These are phyloP conservation scores for Parotia lawesii DNA, from an alignment of 2,113 vertebrate genomes.

Conservation along the genomic window DNA sequence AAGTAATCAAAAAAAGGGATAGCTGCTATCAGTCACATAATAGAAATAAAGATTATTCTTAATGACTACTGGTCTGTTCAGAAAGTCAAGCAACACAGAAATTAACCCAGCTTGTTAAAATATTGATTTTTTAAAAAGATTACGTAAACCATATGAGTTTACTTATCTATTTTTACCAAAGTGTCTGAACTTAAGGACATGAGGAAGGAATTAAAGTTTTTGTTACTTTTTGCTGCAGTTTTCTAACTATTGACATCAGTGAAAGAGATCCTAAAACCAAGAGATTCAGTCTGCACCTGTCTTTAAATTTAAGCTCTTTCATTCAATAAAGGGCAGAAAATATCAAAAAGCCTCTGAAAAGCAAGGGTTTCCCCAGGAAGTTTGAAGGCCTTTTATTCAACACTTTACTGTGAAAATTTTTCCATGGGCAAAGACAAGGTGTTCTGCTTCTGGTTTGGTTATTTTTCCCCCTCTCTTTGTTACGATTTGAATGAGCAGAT, in stretches of 20 bases:
- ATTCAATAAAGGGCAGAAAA: not conserved
- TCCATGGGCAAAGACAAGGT: not conserved
- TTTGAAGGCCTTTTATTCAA: not conserved
- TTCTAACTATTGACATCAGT: not conserved
- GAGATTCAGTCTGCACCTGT: not conserved
- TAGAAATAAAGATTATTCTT: not conserved
- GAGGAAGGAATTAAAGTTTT: not conserved
- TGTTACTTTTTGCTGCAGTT: not conserved
- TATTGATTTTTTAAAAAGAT: not conserved
- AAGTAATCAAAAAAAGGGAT: not conserved
- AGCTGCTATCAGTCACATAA: not conserved
- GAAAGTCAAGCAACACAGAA: not conserved
- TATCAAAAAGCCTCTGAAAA: slow-evolving; percentile 2
- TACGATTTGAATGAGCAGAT: not conserved
- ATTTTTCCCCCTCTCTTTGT: not conserved
- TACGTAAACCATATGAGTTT: not conserved
- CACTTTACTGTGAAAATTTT: not conserved
- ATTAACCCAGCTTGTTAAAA: not conserved
- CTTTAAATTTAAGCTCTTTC: not conserved
- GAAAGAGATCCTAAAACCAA: not conserved
- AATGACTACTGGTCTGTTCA: not conserved
- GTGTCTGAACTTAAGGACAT: not conserved
- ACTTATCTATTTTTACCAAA: not conserved
- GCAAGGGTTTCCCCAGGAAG: not conserved
- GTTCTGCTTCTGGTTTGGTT: not conserved